A percentile compares a stretch with the other conserved stretches of the same genome.
These are phyloP conservation scores for Lithophane semibrunnea DNA, from an alignment of 2,888 invertebrate genomes.

Conservation along the genomic window DNA sequence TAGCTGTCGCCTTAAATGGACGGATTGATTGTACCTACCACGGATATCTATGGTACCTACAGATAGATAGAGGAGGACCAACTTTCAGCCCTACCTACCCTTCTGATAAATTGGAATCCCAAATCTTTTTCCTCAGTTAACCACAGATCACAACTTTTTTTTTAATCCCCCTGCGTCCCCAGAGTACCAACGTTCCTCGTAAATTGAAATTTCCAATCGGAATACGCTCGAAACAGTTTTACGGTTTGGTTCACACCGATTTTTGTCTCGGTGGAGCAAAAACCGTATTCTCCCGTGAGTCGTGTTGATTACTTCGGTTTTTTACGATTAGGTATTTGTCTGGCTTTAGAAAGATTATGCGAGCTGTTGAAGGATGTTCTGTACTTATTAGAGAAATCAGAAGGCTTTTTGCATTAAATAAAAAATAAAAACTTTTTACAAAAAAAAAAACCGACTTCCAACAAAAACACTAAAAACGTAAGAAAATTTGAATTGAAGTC, in stretches of 20 bases:
- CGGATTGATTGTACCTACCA: too few relatives aligned
- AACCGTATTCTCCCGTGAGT: slow-evolving; percentile 25
- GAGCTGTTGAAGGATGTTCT: not conserved
- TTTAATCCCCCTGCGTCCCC: slow-evolving; percentile 27
- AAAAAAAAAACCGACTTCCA: too few relatives aligned
- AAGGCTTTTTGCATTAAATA: not conserved
- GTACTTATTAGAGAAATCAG: not conserved
- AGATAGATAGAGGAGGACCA: not conserved
- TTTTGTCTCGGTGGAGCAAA: slow-evolving; percentile 32
- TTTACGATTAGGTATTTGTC: slow-evolving; percentile 8
- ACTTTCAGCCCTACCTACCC: not conserved
- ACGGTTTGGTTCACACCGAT: slow-evolving; percentile 49
- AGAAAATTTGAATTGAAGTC: too few relatives aligned
- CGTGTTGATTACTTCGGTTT: slow-evolving; percentile 26
- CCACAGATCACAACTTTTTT: slow-evolving; percentile 42
- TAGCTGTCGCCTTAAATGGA: too few relatives aligned
- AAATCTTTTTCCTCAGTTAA: slow-evolving; percentile 38
- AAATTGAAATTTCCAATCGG: slow-evolving; percentile 63
- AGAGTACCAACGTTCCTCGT: slow-evolving; percentile 35
- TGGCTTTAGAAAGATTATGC: slow-evolving; percentile 18
- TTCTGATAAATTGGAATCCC: slow-evolving; percentile 31
- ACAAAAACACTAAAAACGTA: too few relatives aligned
- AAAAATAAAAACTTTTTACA: too few relatives aligned
- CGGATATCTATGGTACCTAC: not conserved
- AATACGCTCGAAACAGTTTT: slow-evolving; percentile 40